Conservation (phyloP, 2,797 vertebrate genomes). For the Clarias pachynema region DNA sequence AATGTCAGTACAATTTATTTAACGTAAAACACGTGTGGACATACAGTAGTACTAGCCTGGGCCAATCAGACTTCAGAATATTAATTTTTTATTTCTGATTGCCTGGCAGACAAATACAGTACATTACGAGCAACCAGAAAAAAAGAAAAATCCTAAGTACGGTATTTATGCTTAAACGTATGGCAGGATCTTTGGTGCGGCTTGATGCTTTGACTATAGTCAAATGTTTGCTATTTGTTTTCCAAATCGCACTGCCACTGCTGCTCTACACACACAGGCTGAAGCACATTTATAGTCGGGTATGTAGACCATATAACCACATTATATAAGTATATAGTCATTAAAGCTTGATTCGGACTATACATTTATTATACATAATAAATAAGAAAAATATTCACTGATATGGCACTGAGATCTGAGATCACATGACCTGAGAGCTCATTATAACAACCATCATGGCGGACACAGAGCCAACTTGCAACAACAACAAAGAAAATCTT, state of each 20-base stretch:
- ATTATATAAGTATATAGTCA: too few species aligned
- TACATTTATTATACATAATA: too few species aligned
- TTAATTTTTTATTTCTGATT: neutral
- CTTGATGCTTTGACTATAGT: neutral
- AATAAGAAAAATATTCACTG: too few species aligned
- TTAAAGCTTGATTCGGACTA: too few species aligned
- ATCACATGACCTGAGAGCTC: too few species aligned
- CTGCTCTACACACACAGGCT: too few species aligned
- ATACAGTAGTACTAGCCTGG: neutral
- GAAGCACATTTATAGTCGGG: too few species aligned
- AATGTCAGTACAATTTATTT: neutral
- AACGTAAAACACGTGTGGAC: neutral
- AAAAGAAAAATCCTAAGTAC: neutral
- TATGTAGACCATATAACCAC: too few species aligned
- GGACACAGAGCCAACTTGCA: too few species aligned
- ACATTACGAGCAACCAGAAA: neutral
- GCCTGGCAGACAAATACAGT: neutral
- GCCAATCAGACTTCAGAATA: neutral
- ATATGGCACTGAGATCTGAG: too few species aligned
- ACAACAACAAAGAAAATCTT: too few species aligned
- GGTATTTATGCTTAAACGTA: neutral
- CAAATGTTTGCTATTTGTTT: neutral
- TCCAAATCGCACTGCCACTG: neutral
- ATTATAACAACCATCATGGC: too few species aligned
- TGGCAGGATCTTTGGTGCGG: neutral